Base-by-base conservation (phyloP, 2,113 vertebrate species). In the Lophius piscatorius region DNA sequence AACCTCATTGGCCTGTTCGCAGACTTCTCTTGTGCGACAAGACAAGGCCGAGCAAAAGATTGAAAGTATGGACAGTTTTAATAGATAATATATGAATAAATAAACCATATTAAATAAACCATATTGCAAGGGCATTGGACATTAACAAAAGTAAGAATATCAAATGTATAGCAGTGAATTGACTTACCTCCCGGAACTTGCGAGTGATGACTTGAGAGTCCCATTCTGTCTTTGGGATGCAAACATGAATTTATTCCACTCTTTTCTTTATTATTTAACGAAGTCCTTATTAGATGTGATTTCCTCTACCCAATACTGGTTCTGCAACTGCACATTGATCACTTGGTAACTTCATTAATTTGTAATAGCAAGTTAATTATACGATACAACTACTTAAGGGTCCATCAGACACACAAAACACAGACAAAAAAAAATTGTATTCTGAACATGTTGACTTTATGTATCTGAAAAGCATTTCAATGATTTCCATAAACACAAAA, bases 191-290 rank as follows among this genome's bases (percentile, higher is more conserved):
- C n/a, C n/a, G n/a, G n/a, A n/a, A n/a, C n/a, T n/a, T n/a, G n/a
- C n/a, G n/a, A n/a, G n/a, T n/a, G 9, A 62, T 11, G 11, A 38
- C 26, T 45, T 46, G 34, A 7, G 2, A 31, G 16, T 28, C 38
- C 45, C 12, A 31, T 28, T 63, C 21, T 58, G 29, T 34, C 47
- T 39, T 31, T 39, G 20, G 22, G 20, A 40, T 9, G 34, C 8
- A n/a, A 40, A 28, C 16, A 26, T 16, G 5, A 46, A 59, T 39
- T 14, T 5, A 1, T 17, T 26, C 9, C 24, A 12, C 20, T 11
- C 14, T 21, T 2, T 23, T 0, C 31, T 64, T 18, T 42, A 35
- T 36, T 17, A 22, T 5, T 11, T 9, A 14, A 17, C 23, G 9
- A 35, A 20, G 29, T 8, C 10, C 17, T 14, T 4, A 10, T 24